Evolutionary conservation across 1,140 invertebrate species (phyloP), one percentile per base, ranked within the genome.

Genomic region (Panagrolaimus sp.): DNA sequence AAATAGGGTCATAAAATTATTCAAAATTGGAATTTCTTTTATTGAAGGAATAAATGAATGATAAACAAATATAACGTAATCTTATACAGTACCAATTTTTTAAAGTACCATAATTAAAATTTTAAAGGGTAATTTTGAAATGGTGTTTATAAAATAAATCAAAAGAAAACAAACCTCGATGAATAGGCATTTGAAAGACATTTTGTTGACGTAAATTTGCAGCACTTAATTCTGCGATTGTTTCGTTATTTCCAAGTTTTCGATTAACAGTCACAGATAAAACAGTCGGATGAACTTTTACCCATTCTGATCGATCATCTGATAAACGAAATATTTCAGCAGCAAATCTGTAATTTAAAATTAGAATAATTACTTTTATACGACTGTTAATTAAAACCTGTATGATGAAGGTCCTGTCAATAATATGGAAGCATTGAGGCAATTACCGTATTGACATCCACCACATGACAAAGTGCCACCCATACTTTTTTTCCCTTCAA

Each of bases 381-480:
- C 7, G 32, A 38, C 32, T 38, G 7, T 38, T 38, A 38, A 38
- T 2, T 38, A 38, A 38, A 38, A 58, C 52, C 52, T 21, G 17
- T 58, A 58, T 10, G 21, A 26, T 12, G 17, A n/a, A n/a, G 52
- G 52, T 3, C 52, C 52, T 12, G 21, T 58, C 15, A 58, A 12
- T n/a, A 58, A 21, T 12, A 12, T 58, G 15, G 52, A 12, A 28
- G 21, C 52, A 58, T 58, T 58, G 52, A 58, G 52, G 17, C 52
- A 58, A n/a, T 58, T 58, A 26, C 52, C 52, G 21, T 21, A n/a
- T 28, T 58, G 52, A n/a, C 52, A 58, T 21, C 52, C 28, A 28
- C 52, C 52, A 58, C 52, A 58, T 21, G 52, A 58, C 52, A 58
- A 58, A 28, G 14, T 58, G 21, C 52, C 52, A 28, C 52, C 52